Percentiles rank a stretch among this genome's conserved stretches.
phyloP scores from a whole-genome alignment of 2,888 invertebrate species.

The Digitonthophagus gazella region DNA sequence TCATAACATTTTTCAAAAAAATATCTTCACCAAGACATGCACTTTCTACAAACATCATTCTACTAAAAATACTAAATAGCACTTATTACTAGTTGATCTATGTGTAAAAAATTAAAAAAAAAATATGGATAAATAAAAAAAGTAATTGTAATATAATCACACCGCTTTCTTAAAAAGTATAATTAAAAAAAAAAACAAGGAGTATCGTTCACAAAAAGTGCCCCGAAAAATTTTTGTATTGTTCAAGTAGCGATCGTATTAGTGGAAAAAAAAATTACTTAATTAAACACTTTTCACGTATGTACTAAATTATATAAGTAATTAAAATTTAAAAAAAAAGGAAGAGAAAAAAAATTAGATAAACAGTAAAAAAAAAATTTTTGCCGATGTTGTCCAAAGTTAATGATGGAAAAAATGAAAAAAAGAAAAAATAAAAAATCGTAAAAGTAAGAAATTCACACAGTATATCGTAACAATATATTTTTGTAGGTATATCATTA shows the following conservation, averaged over 20 bases:
- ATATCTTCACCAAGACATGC: not conserved
- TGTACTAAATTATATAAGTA: too few relatives aligned
- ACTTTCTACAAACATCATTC: not conserved
- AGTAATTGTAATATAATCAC: slow-evolving; percentile 13
- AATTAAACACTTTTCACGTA: not conserved
- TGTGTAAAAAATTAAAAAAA: slow-evolving; percentile 5
- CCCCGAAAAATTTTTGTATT: slow-evolving; percentile 38
- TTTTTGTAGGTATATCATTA: not conserved
- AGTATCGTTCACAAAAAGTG: slow-evolving; percentile 38
- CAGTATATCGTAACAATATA: not conserved
- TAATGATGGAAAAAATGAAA: not conserved
- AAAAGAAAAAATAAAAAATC: not conserved
- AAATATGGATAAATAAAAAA: not conserved
- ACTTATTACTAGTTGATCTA: not conserved
- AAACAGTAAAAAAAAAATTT: not conserved
- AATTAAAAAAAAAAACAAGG: slow-evolving; percentile 3
- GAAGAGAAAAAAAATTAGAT: not conserved
- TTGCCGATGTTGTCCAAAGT: not conserved
- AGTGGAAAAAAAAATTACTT: not conserved
- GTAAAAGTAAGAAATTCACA: not conserved
- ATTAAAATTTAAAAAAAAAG: not conserved
- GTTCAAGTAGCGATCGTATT: slow-evolving; percentile 26
- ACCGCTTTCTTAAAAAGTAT: slow-evolving; percentile 6
- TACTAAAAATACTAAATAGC: not conserved
- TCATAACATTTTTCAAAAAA: too few relatives aligned